Percentiles rank a stretch among this genome's conserved stretches.
Conservation (phyloP, 2,888 invertebrate species). For the Eledona agricola region DNA sequence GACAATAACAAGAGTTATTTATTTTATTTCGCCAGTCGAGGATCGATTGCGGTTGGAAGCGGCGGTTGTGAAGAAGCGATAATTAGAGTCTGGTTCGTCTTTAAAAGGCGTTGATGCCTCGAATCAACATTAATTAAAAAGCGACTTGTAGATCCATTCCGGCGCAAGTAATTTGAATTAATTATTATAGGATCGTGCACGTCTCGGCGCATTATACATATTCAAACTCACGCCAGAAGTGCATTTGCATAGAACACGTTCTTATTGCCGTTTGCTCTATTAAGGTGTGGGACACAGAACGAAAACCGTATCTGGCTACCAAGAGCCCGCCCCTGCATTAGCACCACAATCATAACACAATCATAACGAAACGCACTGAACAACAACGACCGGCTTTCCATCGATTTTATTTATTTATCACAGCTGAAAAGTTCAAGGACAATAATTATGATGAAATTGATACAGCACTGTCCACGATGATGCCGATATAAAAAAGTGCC, state of each 20-base stretch:
- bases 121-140: constrained; percentile 53
- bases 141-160: constrained; percentile 43
- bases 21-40: constrained; percentile 25
- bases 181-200: constrained; percentile 49
- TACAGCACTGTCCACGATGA: too few relatives aligned
- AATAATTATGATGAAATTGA: too few relatives aligned
- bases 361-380: constrained; percentile 32
- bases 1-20: constrained; percentile 25
- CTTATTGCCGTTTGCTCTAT: constrained; percentile 22
- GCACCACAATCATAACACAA: constrained; percentile 33
- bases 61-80: constrained; percentile 16
- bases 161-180: constrained; percentile 53
- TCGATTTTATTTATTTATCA: too few relatives aligned
- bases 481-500: constrained; percentile 5
- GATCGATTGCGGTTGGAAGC: constrained; percentile 5
- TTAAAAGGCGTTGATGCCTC: constrained; percentile 47
- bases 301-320: constrained; percentile 32
- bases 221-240: constrained; percentile 52
- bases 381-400: too few relatives aligned
- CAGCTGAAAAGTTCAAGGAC: too few relatives aligned
- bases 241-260: constrained; percentile 54
- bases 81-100: constrained; percentile 21
- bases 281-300: constrained; percentile 35
- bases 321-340: constrained; percentile 25
- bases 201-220: constrained; percentile 50